A percentile compares a stretch with the other conserved stretches of the same genome.
Conservation (phyloP, 1,140 invertebrate genomes). For the Tetraneura akinire region DNA sequence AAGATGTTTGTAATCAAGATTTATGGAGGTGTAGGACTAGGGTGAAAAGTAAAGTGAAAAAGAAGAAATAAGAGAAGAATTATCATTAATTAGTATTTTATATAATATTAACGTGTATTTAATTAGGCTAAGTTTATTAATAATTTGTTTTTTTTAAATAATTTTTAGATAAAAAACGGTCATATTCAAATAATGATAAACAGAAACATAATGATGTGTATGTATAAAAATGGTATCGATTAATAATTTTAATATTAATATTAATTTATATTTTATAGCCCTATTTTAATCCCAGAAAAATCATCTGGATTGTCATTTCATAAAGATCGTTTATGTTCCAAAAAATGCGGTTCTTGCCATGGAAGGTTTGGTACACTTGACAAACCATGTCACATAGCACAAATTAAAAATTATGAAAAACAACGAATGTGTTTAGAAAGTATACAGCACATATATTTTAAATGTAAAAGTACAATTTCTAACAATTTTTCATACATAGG, state of each 20-base stretch:
- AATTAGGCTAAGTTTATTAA: no score
- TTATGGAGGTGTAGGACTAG: no score
- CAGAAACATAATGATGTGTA: not conserved
- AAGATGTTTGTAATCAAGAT: no score
- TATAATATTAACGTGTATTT: no score
- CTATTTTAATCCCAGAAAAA: slow-evolving; percentile 78
- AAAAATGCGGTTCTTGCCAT: slow-evolving; percentile 81
- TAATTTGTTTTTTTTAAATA: no score
- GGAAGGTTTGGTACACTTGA: slow-evolving; percentile 82
- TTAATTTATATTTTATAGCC: slow-evolving; percentile 21
- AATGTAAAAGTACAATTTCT: no score
- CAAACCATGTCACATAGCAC: slow-evolving; percentile 81
- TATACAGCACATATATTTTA: no score
- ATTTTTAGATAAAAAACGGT: not conserved
- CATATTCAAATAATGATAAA: not conserved
- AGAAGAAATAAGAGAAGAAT: no score
- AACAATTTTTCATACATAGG: not conserved
- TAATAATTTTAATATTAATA: not conserved
- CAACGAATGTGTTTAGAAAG: slow-evolving; percentile 74
- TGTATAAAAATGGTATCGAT: not conserved
- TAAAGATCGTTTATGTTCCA: slow-evolving; percentile 74
- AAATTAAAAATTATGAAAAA: slow-evolving; percentile 76
- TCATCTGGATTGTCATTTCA: slow-evolving; percentile 83
- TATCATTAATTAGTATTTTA: no score
- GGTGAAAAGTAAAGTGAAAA: no score